These are phyloP conservation scores for Eristalis pertinax DNA, from an alignment of 2,888 invertebrate species.

Conservation along the genomic window DNA sequence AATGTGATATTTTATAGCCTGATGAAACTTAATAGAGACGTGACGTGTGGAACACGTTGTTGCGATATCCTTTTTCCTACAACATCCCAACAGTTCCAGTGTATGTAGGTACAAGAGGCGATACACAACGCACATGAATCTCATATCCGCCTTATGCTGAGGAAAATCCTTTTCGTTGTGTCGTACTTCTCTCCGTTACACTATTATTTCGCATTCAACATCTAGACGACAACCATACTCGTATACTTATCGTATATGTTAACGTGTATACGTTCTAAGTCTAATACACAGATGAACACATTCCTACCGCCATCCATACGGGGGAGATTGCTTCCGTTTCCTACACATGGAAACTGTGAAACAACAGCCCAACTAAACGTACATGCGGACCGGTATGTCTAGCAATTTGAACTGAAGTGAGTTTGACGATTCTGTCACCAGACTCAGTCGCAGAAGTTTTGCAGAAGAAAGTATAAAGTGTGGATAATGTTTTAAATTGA, in stretches of 20 bases:
- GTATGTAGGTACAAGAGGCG: conserved; percentile 18
- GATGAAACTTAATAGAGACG: conserved; percentile 72
- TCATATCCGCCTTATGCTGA: conserved; percentile 67
- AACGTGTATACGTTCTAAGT: not conserved
- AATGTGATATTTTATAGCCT: conserved; percentile 72
- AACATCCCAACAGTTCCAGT: conserved; percentile 16
- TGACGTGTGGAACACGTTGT: conserved; percentile 70
- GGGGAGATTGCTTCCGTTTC: conserved; percentile 45
- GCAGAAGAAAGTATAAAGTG: conserved; percentile 16
- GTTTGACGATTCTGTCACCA: not conserved
- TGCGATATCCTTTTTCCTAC: conserved; percentile 65
- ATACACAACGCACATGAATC: conserved; percentile 68
- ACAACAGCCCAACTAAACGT: conserved; percentile 28
- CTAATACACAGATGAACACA: not conserved
- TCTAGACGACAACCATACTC: conserved; percentile 3
- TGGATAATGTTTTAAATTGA: conserved; percentile 49
- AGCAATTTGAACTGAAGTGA: conserved; percentile 6
- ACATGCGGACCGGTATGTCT: not conserved
- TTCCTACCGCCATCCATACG: not conserved
- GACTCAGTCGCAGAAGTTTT: not conserved
- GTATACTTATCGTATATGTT: not conserved
- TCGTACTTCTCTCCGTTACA: conserved; percentile 39
- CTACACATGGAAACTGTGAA: conserved; percentile 32
- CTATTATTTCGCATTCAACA: conserved; percentile 62
- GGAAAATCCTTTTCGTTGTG: conserved; percentile 57